Conservation (phyloP, 2,888 invertebrate genomes). For the Galeopsomyia nigrocyanea region DNA sequence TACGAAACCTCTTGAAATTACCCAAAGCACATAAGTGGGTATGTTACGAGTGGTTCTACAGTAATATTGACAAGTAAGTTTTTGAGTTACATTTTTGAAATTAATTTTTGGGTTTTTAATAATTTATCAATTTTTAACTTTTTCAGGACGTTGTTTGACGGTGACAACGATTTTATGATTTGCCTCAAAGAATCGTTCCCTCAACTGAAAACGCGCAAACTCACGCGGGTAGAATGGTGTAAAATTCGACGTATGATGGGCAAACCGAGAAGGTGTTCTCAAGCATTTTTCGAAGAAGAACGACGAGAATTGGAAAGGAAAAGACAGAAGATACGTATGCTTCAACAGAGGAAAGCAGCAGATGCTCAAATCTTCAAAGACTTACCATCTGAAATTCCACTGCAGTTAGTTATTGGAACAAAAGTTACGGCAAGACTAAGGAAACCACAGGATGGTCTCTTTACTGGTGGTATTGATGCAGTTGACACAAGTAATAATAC, state of each 20-base stretch:
- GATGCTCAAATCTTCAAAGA: conserved; percentile 85
- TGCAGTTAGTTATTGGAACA: conserved; percentile 94
- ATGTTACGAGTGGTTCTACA: conserved; percentile 99
- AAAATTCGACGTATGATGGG: conserved; percentile 97
- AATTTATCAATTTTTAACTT: conserved; percentile 1
- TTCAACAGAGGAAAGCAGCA: conserved; percentile 91
- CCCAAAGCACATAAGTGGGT: conserved; percentile 99
- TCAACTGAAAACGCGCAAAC: conserved; percentile 84
- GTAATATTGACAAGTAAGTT: conserved; percentile 89
- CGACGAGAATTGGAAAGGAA: conserved; percentile 90
- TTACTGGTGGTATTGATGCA: conserved; percentile 94
- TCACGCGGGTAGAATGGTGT: conserved; percentile 95
- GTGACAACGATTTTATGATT: conserved; percentile 96
- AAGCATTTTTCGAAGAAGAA: conserved; percentile 96
- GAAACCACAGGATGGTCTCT: conserved; percentile 95
- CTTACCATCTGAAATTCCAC: conserved; percentile 93
- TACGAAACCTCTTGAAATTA: conserved; percentile 93
- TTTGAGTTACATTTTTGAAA: not conserved
- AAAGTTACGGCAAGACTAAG: conserved; percentile 92
- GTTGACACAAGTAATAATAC: conserved; percentile 95
- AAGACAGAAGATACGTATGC: conserved; percentile 89
- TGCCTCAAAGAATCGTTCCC: conserved; percentile 96
- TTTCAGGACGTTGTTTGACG: conserved; percentile 87
- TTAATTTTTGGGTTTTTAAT: not conserved
- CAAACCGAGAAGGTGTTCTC: conserved; percentile 94